A percentile compares a stretch with the other conserved stretches of the same genome.
Conservation (phyloP, 1,140 invertebrate genomes). For the Zaprionus ornatus region DNA sequence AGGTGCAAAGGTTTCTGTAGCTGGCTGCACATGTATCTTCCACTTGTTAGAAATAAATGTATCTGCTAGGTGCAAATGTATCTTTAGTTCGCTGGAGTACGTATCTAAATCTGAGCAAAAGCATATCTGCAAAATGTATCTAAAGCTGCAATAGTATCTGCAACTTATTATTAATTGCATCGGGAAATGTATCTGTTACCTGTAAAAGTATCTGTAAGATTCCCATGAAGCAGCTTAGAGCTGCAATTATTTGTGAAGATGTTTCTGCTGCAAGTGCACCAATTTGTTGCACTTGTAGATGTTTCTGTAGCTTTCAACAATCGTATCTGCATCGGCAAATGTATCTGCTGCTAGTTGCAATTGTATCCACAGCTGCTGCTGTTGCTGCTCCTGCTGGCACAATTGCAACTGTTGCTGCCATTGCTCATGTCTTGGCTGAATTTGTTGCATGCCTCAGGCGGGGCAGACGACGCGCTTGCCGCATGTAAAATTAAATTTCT, state of each 20-base stretch:
- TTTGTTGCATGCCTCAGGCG: conserved; percentile 4
- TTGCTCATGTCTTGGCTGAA: conserved; percentile 24
- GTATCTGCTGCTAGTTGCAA: conserved; percentile 3
- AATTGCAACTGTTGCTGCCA: conserved; percentile 20
- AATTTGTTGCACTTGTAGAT: not conserved
- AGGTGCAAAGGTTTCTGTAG: not conserved
- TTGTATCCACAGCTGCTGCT: not conserved
- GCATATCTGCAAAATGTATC: not conserved
- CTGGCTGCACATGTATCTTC: not conserved
- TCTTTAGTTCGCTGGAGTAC: not conserved
- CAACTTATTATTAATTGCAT: not conserved
- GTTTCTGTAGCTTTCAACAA: not conserved
- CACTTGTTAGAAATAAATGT: not conserved
- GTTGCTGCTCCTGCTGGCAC: not conserved
- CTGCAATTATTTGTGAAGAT: conserved; percentile 1
- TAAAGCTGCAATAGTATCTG: not conserved
- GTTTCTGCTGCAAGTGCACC: not conserved
- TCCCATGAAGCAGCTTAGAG: not conserved
- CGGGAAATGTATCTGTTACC: not conserved
- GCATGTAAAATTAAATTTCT: conserved; percentile 41
- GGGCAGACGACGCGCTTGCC: not conserved
- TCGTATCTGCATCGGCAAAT: not conserved
- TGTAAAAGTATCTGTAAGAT: not conserved
- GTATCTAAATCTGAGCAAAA: not conserved
- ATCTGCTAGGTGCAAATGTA: not conserved